Evolutionary conservation across 1,140 invertebrate species (phyloP), one percentile per base, ranked within the genome.

Genomic region (Ylistrum balloti): DNA sequence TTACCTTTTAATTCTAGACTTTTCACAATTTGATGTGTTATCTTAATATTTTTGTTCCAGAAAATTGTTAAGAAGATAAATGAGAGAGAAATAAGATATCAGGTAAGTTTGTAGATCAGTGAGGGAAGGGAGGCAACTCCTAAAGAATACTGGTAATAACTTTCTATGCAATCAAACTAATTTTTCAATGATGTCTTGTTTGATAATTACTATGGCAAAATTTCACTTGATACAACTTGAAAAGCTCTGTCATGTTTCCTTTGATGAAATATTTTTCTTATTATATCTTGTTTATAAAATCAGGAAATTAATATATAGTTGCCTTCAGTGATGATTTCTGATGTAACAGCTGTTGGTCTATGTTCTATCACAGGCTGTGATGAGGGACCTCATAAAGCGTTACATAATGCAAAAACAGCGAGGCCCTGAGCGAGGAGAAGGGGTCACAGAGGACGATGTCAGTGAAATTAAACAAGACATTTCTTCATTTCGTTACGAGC

Each of bases 381-480:
- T 99, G 98, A 97, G 98, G 85, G 99, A 99, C 96, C 97, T 99
- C 93, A 98, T 99, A 22, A 97, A 99, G 86, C 92, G 96, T 22
- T 99, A 99, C 97, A 98, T 99, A 89, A 99, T 99, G 34, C 98
- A 99, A 86, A 98, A 99, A 96, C 99, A 99, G 96, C 97, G 98
- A 56, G 98, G 98, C 0, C 98, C 99, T 94, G 98, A 98, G 94
- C 98, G 99, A 96, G 98, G 98, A n/a, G 99, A 99, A 96, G 99
- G 99, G n/a, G 99, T 99, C 11, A 99, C 99, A 0, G 99, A 99
- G 96, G 99, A 99, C 95, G 99, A 99, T 96, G 98, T 99, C 38
- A 99, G 99, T 96, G 99, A 99, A 97, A 99, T 99, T 91, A 99
- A 99, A 96, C 99, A 99, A 96, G 99, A 99, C 96, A 99, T 99